phyloP scores from a whole-genome alignment of 2,888 invertebrate genomes.

The Xanthia togata region DNA sequence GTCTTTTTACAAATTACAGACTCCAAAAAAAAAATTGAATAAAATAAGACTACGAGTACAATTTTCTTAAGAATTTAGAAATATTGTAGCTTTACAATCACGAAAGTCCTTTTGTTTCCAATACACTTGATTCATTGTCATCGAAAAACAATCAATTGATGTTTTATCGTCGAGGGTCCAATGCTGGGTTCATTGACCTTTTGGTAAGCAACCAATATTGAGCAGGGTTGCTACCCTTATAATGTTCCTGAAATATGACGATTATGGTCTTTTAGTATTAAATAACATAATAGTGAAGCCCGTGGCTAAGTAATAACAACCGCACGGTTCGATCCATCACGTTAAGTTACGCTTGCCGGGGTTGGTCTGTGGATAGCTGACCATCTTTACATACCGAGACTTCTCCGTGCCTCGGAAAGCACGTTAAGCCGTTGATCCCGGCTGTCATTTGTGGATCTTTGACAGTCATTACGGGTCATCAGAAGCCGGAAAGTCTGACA shows the following conservation, averaged over 20 bases:
- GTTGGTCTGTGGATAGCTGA: no score
- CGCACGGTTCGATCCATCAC: no score
- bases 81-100: constrained; percentile 1
- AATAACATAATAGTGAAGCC: not conserved
- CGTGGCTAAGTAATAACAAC: no score
- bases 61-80: constrained; percentile 3
- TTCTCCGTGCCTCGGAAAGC: no score
- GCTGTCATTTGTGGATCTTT: no score
- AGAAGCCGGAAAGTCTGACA: no score
- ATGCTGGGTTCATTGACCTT: constrained; percentile 28
- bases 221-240: constrained; percentile 48
- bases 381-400: no score
- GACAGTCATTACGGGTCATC: no score
- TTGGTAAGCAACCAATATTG: constrained; percentile 13
- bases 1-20: not conserved
- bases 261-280: not conserved
- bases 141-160: constrained; percentile 39
- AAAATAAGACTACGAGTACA: not conserved
- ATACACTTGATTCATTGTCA: constrained; percentile 38
- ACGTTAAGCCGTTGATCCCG: no score
- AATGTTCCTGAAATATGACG: constrained; percentile 1
- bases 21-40: not conserved
- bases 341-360: no score
- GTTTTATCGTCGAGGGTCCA: constrained; percentile 37
- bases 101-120: constrained; percentile 11